These are phyloP conservation scores for Ptilodon capucinus DNA, from an alignment of 2,888 invertebrate genomes.

Conservation along the genomic window DNA sequence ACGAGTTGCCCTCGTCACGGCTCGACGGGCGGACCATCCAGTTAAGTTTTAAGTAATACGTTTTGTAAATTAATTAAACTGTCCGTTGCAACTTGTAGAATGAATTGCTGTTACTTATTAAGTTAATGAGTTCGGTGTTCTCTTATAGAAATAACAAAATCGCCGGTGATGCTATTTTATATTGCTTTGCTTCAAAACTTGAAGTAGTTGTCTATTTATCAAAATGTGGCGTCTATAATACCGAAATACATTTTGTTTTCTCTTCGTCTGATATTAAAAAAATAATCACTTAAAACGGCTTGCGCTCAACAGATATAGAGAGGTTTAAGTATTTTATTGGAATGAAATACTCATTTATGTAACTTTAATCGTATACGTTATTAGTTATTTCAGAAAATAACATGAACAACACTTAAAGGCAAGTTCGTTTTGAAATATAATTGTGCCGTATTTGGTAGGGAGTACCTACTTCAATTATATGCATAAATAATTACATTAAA, in stretches of 20 bases:
- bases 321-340: no score
- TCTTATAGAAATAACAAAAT: not conserved
- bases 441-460: not conserved
- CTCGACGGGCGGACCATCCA: slow-evolving; percentile 33
- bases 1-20: slow-evolving; percentile 32
- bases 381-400: not conserved
- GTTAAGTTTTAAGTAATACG: slow-evolving; percentile 46
- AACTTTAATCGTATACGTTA: not conserved
- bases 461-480: not conserved
- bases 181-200: no score
- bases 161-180: no score
- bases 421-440: not conserved
- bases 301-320: no score
- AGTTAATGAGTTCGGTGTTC: not conserved
- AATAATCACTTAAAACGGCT: no score
- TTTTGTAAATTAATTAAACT: slow-evolving; percentile 57
- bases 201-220: no score
- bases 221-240: no score
- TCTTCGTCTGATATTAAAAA: no score
- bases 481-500: no score
- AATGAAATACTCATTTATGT: not conserved
- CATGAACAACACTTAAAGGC: not conserved
- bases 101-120: slow-evolving; percentile 10
- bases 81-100: slow-evolving; percentile 41
- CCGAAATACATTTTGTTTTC: no score